Conservation (phyloP, 2,113 vertebrate genomes). For the Apaloderma vittatum region DNA sequence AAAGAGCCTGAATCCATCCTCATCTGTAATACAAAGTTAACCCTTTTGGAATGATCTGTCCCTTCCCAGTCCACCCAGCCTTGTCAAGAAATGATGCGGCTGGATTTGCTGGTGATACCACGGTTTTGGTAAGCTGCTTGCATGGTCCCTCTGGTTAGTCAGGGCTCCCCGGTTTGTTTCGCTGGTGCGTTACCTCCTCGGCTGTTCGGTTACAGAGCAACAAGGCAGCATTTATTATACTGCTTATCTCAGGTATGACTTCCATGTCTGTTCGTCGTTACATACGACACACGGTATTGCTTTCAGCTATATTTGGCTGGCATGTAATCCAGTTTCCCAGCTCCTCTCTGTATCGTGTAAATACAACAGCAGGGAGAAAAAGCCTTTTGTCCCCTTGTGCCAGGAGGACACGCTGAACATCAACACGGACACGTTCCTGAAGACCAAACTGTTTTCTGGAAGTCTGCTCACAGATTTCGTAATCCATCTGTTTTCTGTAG, state of each 20-base stretch:
- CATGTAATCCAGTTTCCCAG: not conserved
- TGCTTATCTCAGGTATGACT: not conserved
- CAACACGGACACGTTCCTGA: not conserved
- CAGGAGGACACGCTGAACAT: not conserved
- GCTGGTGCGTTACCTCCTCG: not conserved
- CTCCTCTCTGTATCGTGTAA: not conserved
- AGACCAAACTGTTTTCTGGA: constrained; percentile 1
- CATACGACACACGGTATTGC: constrained; percentile 9
- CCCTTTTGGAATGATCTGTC: not conserved
- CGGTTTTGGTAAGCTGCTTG: not conserved
- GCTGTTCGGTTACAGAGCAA: not conserved
- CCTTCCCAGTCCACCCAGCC: not conserved
- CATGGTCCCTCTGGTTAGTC: not conserved
- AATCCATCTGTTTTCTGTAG: constrained; percentile 57
- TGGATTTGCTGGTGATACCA: not conserved
- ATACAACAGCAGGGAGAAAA: not conserved
- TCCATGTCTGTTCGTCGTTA: constrained; percentile 17
- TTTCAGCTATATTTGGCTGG: constrained; percentile 44
- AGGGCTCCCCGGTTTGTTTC: not conserved
- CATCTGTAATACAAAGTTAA: not conserved
- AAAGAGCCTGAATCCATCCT: not conserved
- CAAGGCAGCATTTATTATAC: not conserved
- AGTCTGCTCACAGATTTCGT: constrained; percentile 29
- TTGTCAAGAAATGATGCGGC: not conserved
- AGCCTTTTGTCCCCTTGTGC: not conserved